Evolutionary conservation across 2,113 vertebrate genomes (phyloP), one percentile per base, ranked within the genome.

Genomic region (Erythrolamprus reginae): DNA sequence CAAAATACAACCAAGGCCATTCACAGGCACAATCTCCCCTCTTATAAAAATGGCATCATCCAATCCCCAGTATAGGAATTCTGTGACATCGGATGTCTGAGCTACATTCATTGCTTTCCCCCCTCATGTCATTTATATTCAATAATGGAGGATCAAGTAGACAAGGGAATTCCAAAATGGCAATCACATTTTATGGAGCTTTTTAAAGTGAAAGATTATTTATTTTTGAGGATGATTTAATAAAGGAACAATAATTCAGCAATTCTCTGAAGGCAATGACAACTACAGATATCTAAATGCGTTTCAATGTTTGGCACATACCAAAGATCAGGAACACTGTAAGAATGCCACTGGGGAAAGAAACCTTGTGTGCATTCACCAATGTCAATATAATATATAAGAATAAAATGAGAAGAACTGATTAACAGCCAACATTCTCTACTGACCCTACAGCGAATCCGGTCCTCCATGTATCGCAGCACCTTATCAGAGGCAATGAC

Each of bases 401-500:
- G 23, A 87, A 52, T 1, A 87, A 1, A 23, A 61, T 10, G 84
- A 89, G 17, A 47, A 84, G 38, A 47, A 45, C 45, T 21, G 42
- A n/a, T 26, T 12, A 28, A 24, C 10, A 50, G 13, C 85, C 26
- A n/a, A 50, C 10, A 7, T 2, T 51, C 61, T 33, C 47, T 24
- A 94, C 97, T 97, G 84, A 98, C 98, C 96, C 96, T 96, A 58
- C 94, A 87, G 48, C 88, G 95, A 61, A 96, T 97, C 95, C 91
- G 95, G 56, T 97, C 95, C 87, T 97, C 97, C 3, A 97, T 90
- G 93, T 97, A 98, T 84, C 96, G 96, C 91, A 97, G 93, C 89
- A 98, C 89, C 91, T 97, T 98, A 84, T 97, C 96, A 38, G 95
- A 94, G 89, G 96, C 96, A 28, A 93, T 56, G 88, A 96, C 94